Conservation (phyloP, 2,797 vertebrate genomes). For the Parambassis ranga region DNA sequence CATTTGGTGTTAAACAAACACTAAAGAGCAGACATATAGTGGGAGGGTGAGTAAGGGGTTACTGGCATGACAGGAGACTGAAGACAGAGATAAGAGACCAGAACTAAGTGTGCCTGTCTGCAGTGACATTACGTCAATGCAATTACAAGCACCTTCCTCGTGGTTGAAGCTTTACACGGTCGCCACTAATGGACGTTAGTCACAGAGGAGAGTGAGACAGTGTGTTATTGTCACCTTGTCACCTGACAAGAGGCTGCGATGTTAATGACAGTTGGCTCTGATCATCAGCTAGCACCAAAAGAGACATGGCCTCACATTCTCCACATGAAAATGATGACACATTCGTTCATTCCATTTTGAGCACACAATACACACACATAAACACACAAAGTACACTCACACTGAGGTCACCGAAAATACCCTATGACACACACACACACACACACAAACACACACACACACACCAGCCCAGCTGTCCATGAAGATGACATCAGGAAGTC, state of each 20-base stretch:
- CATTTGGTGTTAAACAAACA: slow-evolving; percentile 4
- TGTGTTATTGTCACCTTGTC: slow-evolving; percentile 52
- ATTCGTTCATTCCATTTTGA: slow-evolving; percentile 44
- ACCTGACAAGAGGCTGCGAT: slow-evolving; percentile 43
- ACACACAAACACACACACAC: slow-evolving; percentile 61
- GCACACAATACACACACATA: slow-evolving; percentile 29
- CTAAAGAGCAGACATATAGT: neutral
- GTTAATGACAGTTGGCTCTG: slow-evolving; percentile 36
- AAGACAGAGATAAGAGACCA: slow-evolving; percentile 56
- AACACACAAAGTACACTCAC: slow-evolving; percentile 54
- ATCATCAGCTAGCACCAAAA: slow-evolving; percentile 13
- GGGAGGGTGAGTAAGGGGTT: slow-evolving; percentile 53
- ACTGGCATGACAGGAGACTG: slow-evolving; percentile 42
- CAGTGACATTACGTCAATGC: slow-evolving; percentile 58
- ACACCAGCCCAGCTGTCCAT: slow-evolving; percentile 55
- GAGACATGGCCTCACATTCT: slow-evolving; percentile 51
- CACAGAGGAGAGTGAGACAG: slow-evolving; percentile 58
- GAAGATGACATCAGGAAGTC: slow-evolving; percentile 69
- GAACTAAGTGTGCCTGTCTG: slow-evolving; percentile 31
- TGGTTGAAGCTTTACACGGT: slow-evolving; percentile 33
- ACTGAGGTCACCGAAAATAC: slow-evolving; percentile 73
- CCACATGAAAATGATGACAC: slow-evolving; percentile 59
- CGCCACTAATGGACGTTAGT: slow-evolving; percentile 40
- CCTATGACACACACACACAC: slow-evolving; percentile 69
- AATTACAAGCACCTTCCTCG: slow-evolving; percentile 57